These are phyloP conservation scores for Hydractinia echinata DNA, from an alignment of 30 jellyfish, hydroid and myxozoan species.

Conservation along the genomic window DNA sequence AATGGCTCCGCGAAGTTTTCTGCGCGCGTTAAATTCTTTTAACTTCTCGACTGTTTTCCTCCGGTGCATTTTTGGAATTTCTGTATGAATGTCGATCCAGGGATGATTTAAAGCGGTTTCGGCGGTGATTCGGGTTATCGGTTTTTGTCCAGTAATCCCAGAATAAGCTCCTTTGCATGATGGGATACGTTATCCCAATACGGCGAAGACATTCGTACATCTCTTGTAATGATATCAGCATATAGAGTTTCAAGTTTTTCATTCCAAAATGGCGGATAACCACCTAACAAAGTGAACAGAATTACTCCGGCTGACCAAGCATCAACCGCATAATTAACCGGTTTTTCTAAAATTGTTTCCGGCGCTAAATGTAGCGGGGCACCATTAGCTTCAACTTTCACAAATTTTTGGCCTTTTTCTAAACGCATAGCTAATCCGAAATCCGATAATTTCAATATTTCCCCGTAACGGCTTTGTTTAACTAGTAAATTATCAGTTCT, in stretches of 20 bases:
- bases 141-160: constrained; percentile 45
- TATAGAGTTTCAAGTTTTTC: constrained; percentile 41
- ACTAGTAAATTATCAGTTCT: constrained; percentile 34
- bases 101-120: constrained; percentile 50
- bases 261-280: constrained; percentile 70
- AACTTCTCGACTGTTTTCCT: constrained; percentile 17
- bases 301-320: constrained; percentile 72
- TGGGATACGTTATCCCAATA: constrained; percentile 69
- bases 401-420: constrained; percentile 18
- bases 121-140: constrained; percentile 44
- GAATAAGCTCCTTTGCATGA: constrained; percentile 50
- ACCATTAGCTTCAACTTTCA: constrained; percentile 37
- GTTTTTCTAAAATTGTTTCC: constrained; percentile 39
- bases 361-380: constrained; percentile 52
- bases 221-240: constrained; percentile 46
- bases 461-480: constrained; percentile 15
- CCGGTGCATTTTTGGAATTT: constrained; percentile 35
- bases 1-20: constrained; percentile 21
- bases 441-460: constrained; percentile 35
- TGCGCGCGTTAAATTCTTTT: constrained; percentile 24
- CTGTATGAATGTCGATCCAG: constrained; percentile 57
- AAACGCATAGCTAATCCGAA: constrained; percentile 49
- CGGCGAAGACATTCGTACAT: constrained; percentile 46
- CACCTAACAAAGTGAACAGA: constrained; percentile 50
- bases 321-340: constrained; percentile 42